Evolutionary conservation across 1,140 invertebrate species (phyloP).

Genomic region (Tribolium madens): DNA sequence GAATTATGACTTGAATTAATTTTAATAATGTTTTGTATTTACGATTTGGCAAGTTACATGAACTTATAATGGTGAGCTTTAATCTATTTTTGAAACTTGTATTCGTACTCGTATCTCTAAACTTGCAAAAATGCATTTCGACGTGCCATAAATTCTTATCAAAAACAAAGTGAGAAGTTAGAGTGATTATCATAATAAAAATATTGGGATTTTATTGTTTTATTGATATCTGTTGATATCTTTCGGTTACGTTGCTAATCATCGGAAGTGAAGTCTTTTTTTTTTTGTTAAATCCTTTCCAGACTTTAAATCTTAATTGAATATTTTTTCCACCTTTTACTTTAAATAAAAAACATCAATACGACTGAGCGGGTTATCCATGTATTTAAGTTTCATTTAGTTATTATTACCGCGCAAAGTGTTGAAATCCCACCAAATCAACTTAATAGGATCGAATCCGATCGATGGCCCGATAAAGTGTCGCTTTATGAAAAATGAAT

Average conservation of each 20-base stretch:
- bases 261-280: too few relatives aligned
- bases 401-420: neutral
- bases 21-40: neutral
- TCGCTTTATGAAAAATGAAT: neutral
- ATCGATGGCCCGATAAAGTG: neutral
- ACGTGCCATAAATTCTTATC: neutral
- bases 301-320: too few relatives aligned
- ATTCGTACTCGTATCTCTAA: neutral
- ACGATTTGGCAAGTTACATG: neutral
- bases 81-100: neutral
- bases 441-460: neutral
- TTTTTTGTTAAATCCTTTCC: too few relatives aligned
- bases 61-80: neutral
- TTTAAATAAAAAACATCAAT: too few relatives aligned
- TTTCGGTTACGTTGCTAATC: too few relatives aligned
- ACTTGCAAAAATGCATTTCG: neutral
- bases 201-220: too few relatives aligned
- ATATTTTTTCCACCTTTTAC: too few relatives aligned
- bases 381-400: too few relatives aligned
- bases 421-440: neutral
- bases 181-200: too few relatives aligned
- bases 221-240: too few relatives aligned
- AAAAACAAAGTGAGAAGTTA: neutral
- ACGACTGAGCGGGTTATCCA: too few relatives aligned
- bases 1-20: neutral